These are phyloP conservation scores for Ecdyonurus torrentis DNA, from an alignment of 2,888 invertebrate species.

Conservation along the genomic window DNA sequence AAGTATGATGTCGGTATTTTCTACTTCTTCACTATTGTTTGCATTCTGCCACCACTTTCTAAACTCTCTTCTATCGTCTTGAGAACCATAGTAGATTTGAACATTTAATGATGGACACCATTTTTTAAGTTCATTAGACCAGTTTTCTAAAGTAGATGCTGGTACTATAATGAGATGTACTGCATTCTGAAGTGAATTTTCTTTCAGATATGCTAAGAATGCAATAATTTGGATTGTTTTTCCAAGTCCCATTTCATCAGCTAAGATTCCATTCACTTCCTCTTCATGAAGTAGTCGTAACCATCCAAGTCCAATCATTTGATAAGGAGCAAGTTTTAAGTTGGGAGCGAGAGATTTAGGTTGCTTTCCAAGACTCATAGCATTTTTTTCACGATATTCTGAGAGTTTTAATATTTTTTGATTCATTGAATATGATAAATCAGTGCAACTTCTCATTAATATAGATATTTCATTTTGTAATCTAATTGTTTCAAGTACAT, in stretches of 20 bases:
- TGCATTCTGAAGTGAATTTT: slow-evolving; percentile 35
- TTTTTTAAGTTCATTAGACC: slow-evolving; percentile 56
- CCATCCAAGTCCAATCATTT: slow-evolving; percentile 85
- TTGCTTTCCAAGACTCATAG: no score
- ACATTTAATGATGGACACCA: slow-evolving; percentile 72
- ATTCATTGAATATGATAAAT: background rate
- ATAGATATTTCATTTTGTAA: background rate
- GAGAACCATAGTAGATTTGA: slow-evolving; percentile 76
- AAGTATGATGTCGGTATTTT: background rate
- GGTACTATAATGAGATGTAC: slow-evolving; percentile 91
- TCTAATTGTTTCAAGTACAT: background rate
- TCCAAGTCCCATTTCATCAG: slow-evolving; percentile 95
- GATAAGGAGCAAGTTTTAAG: slow-evolving; percentile 66
- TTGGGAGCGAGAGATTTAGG: no score
- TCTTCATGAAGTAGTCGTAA: slow-evolving; percentile 74
- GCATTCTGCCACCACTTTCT: slow-evolving; percentile 42
- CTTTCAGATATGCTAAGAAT: slow-evolving; percentile 76
- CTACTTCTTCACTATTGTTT: background rate
- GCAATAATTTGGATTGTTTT: slow-evolving; percentile 93
- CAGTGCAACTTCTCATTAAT: background rate
- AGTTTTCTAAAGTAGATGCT: slow-evolving; percentile 84
- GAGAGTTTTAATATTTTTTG: background rate
- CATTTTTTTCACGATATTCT: no score
- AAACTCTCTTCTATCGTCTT: slow-evolving; percentile 64
- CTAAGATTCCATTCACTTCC: slow-evolving; percentile 86